phyloP scores from a whole-genome alignment of 2,113 vertebrate species.

The Toxotes chatareus region DNA sequence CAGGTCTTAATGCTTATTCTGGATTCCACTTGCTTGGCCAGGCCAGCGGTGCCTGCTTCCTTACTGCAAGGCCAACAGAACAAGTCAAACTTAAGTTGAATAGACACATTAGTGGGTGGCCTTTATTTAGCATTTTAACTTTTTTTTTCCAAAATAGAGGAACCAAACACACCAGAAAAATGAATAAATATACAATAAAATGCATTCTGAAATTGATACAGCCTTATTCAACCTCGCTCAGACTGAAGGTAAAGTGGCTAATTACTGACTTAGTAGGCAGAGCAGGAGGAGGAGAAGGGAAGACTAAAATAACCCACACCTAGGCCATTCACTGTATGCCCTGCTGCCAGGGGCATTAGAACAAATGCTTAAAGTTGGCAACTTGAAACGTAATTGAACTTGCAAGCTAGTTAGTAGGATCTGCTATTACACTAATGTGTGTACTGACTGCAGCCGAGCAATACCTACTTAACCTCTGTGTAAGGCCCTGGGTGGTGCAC shows the following conservation, averaged over 20 bases:
- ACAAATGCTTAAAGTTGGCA: conserved; percentile 22
- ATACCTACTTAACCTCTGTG: conserved; percentile 11
- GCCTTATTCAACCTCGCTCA: neutral
- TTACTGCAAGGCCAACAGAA: conserved; percentile 15
- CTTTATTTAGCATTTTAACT: neutral
- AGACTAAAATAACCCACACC: conserved; percentile 48
- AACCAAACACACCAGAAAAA: neutral
- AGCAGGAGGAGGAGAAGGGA: conserved; percentile 35
- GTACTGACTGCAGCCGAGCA: conserved; percentile 2
- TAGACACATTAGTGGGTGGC: neutral
- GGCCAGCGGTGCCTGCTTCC: conserved; percentile 5
- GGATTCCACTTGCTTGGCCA: conserved; percentile 47
- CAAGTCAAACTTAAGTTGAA: neutral
- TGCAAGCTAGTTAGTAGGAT: conserved; percentile 54
- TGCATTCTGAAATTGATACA: neutral
- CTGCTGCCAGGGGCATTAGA: conserved; percentile 9
- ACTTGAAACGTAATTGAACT: conserved; percentile 20
- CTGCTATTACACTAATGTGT: conserved; percentile 10
- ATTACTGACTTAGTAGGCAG: conserved; percentile 35
- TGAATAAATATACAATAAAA: neutral
- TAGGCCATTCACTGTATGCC: conserved; percentile 34
- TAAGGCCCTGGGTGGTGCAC: neutral
- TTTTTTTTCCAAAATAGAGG: neutral
- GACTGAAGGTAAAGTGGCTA: conserved; percentile 19
- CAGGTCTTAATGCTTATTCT: conserved; percentile 74